phyloP scores from a whole-genome alignment of 64 coral and sea anemone genomes.

The Dendronephthya gigantea region DNA sequence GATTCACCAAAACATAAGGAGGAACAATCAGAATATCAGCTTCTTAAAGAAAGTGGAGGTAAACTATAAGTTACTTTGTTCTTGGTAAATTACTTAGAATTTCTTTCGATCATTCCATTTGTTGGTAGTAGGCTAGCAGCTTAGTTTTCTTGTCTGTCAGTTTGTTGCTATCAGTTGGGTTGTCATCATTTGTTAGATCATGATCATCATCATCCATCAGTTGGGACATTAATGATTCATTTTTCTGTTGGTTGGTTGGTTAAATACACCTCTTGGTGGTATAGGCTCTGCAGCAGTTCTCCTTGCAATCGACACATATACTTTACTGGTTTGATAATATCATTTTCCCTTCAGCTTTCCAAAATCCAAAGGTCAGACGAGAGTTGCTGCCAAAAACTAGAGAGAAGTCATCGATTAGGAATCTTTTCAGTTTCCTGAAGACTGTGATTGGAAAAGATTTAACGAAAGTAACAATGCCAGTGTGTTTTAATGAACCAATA shows the following conservation, averaged over 20 bases:
- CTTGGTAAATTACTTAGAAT: neutral
- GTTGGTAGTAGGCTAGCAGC: too few species aligned
- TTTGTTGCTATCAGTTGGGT: neutral
- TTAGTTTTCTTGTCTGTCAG: neutral
- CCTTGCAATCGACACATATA: neutral
- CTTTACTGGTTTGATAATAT: neutral
- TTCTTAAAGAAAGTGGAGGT: neutral
- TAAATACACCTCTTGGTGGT: too few species aligned
- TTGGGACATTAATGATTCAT: neutral
- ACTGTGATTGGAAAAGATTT: slow-evolving; percentile 90
- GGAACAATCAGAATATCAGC: neutral
- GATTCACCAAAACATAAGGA: neutral
- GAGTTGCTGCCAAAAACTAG: neutral
- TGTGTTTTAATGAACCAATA: slow-evolving; percentile 93
- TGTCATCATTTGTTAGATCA: too few species aligned
- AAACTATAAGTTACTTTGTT: neutral
- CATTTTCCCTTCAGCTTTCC: neutral
- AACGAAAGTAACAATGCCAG: slow-evolving; percentile 93
- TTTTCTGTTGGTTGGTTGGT: neutral
- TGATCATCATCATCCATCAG: too few species aligned
- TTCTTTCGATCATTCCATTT: too few species aligned
- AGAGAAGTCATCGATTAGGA: neutral
- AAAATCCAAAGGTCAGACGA: neutral
- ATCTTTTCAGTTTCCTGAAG: slow-evolving; percentile 70
- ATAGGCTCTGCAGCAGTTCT: neutral